These are phyloP conservation scores for Sesia bembeciformis DNA, from an alignment of 2,888 invertebrate genomes.

Conservation along the genomic window DNA sequence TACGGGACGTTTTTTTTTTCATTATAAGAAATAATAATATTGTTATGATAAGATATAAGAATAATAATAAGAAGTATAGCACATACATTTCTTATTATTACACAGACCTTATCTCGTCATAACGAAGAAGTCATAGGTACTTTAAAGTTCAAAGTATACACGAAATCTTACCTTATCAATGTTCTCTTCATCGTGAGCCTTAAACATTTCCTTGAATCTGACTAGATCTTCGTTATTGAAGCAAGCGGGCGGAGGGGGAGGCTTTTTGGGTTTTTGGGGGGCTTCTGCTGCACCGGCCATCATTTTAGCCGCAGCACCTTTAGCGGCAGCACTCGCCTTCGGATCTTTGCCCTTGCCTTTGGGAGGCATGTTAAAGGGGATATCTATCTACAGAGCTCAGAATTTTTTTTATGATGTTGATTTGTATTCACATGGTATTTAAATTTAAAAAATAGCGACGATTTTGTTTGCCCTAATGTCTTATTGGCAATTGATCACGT, in stretches of 20 bases:
- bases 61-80: too few species aligned
- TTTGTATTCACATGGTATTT: neutral
- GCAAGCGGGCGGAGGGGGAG: conserved; percentile 55
- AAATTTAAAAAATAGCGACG: neutral
- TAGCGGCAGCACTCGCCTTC: conserved; percentile 11
- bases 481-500: too few species aligned
- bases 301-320: conserved; percentile 8
- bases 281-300: conserved; percentile 21
- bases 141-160: too few species aligned
- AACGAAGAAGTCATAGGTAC: too few species aligned
- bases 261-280: conserved; percentile 48
- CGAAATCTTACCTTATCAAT: conserved; percentile 41
- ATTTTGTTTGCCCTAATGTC: neutral
- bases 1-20: too few species aligned
- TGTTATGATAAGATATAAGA: too few species aligned
- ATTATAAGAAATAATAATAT: too few species aligned
- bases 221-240: conserved; percentile 45
- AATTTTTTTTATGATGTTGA: neutral
- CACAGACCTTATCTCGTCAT: too few species aligned
- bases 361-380: conserved; percentile 25
- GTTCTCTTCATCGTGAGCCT: conserved; percentile 45
- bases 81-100: too few species aligned
- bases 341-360: conserved; percentile 29
- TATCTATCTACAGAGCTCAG: too few species aligned
- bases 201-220: conserved; percentile 48